Evolutionary conservation across 2,113 vertebrate species (phyloP).

Genomic region (Murina feae): DNA sequence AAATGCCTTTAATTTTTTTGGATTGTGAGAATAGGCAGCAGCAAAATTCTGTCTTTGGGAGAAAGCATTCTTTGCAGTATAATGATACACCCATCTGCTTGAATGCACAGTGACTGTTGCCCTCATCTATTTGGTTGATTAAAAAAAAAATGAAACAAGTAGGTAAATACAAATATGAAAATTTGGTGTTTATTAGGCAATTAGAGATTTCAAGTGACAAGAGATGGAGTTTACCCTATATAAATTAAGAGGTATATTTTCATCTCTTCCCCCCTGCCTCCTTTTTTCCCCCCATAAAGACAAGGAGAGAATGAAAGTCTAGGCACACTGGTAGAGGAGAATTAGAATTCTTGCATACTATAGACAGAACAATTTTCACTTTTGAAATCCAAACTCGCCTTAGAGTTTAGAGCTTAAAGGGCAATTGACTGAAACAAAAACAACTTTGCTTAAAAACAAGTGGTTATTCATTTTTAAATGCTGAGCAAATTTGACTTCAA

Average conservation of each 20-base stretch:
- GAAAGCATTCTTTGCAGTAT: neutral
- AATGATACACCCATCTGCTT: neutral
- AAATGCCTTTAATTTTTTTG: neutral
- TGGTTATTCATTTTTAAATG: slow-evolving; percentile 43
- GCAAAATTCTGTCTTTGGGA: neutral
- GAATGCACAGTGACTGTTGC: neutral
- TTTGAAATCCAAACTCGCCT: slow-evolving; percentile 49
- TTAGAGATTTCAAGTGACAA: neutral
- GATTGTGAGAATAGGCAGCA: neutral
- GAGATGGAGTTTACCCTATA: neutral
- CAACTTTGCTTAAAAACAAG: slow-evolving; percentile 59
- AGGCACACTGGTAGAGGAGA: neutral
- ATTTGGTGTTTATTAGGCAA: neutral
- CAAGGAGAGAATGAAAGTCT: neutral
- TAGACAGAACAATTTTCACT: neutral
- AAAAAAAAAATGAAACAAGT: neutral
- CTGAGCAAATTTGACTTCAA: slow-evolving; percentile 33
- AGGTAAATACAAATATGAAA: neutral
- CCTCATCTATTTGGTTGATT: neutral
- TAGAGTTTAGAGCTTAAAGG: slow-evolving; percentile 50
- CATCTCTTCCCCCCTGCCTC: neutral
- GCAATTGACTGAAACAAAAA: slow-evolving; percentile 46
- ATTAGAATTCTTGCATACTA: neutral
- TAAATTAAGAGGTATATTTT: neutral
- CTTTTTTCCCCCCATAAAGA: neutral